phyloP scores from a whole-genome alignment of 1,140 invertebrate species.

The Agraylea sexmaculata region DNA sequence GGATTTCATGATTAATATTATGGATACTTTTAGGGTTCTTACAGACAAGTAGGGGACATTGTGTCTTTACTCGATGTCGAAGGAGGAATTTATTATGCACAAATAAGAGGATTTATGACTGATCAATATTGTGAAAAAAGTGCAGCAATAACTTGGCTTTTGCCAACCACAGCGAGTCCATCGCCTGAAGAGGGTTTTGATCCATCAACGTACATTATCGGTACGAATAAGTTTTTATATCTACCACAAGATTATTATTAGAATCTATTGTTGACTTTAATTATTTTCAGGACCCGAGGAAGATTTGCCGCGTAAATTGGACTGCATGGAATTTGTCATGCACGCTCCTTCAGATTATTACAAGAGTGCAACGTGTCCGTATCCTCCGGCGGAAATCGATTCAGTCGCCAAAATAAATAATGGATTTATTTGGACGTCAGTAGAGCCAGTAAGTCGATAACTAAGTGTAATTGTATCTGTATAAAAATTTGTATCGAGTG shows the following conservation, averaged over 20 bases:
- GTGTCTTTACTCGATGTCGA: constrained; percentile 73
- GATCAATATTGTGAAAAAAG: constrained; percentile 92
- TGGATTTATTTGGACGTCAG: constrained; percentile 56
- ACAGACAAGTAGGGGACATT: constrained; percentile 84
- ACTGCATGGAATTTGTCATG: constrained; percentile 85
- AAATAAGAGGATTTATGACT: constrained; percentile 77
- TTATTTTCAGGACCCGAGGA: constrained; percentile 70
- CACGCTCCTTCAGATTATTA: constrained; percentile 88
- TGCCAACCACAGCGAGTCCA: constrained; percentile 75
- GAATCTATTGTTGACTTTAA: constrained; percentile 1
- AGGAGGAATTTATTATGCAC: constrained; percentile 74
- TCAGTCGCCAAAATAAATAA: constrained; percentile 38
- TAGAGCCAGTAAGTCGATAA: too few species aligned
- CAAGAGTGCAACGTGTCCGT: constrained; percentile 62
- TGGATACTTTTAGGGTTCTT: constrained; percentile 49
- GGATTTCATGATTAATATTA: constrained; percentile 6
- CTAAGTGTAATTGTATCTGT: too few species aligned
- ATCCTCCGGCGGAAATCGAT: constrained; percentile 48
- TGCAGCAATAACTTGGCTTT: constrained; percentile 83
- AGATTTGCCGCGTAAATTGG: constrained; percentile 75
- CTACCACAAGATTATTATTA: not conserved
- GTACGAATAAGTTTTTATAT: constrained; percentile 33
- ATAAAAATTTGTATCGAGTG: too few species aligned
- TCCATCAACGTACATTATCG: constrained; percentile 83
- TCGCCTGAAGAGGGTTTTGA: constrained; percentile 68